Percentiles rank a stretch among this genome's conserved stretches.
phyloP scores from a whole-genome alignment of 2,888 invertebrate species.

The Lepidocyrtoides sp. region DNA sequence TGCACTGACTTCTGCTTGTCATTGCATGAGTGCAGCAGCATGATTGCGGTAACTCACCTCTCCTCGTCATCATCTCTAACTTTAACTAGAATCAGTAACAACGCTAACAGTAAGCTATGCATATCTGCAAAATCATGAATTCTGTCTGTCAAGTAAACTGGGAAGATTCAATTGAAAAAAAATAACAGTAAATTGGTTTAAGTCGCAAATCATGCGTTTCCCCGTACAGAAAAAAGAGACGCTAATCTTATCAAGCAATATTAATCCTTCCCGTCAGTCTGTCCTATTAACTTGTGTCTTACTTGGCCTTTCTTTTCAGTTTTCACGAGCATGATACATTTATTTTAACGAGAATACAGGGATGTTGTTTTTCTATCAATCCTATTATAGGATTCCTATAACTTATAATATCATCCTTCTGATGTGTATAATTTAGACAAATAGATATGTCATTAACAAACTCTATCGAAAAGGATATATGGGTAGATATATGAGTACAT shows the following conservation, averaged over 20 bases:
- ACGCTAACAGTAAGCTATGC: background rate
- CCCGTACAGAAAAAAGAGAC: conserved; percentile 15
- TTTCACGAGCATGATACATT: background rate
- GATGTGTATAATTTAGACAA: background rate
- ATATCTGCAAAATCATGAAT: conserved; percentile 1
- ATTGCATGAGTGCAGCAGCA: background rate
- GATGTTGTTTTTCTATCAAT: background rate
- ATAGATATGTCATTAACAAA: conserved; percentile 14
- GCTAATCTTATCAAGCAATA: background rate
- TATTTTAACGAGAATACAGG: background rate
- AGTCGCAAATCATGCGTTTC: conserved; percentile 77
- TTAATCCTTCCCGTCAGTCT: background rate
- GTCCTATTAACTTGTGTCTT: background rate
- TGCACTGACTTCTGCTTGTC: conserved; percentile 18
- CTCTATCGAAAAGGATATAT: conserved; percentile 41
- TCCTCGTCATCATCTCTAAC: background rate
- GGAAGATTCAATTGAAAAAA: conserved; percentile 46
- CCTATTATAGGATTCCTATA: background rate
- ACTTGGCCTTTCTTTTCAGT: background rate
- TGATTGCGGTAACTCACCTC: conserved; percentile 37
- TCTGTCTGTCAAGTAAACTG: conserved; percentile 33
- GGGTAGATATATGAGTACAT: too few species aligned
- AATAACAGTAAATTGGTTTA: conserved; percentile 68
- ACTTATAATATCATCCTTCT: background rate
- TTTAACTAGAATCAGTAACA: background rate